phyloP scores from a whole-genome alignment of 2,888 invertebrate genomes.

The Calephelis perditalis region DNA sequence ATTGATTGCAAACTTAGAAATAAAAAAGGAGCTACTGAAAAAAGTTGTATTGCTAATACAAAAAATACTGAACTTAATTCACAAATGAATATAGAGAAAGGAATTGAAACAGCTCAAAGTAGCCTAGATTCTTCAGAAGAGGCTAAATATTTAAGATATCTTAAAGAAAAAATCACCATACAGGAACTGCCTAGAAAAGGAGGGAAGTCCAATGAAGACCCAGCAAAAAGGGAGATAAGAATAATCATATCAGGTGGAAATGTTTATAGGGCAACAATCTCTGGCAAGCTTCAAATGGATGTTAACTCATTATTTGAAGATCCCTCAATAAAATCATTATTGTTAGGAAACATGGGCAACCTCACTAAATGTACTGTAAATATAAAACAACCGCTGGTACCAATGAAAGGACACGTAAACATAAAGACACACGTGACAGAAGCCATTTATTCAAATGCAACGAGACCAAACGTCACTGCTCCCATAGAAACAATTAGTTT shows the following conservation, averaged over 20 bases:
- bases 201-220: conserved; percentile 29
- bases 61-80: too few relatives aligned
- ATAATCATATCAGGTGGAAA: conserved; percentile 53
- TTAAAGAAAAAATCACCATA: conserved; percentile 32
- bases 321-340: conserved; percentile 42
- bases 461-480: neutral
- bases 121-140: neutral
- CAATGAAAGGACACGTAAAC: conserved; percentile 32
- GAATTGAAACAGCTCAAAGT: too few relatives aligned
- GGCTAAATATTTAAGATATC: neutral
- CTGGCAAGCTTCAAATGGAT: conserved; percentile 43
- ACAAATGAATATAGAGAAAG: too few relatives aligned
- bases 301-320: conserved; percentile 48
- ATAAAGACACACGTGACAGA: conserved; percentile 36
- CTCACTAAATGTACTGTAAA: conserved; percentile 48
- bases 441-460: conserved; percentile 26
- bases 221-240: conserved; percentile 42
- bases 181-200: conserved; percentile 38
- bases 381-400: conserved; percentile 43
- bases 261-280: conserved; percentile 52
- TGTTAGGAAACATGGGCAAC: conserved; percentile 39
- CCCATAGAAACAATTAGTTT: conserved; percentile 52
- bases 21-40: neutral
- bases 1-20: neutral
- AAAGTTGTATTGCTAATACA: neutral